Percentiles rank a stretch among this genome's conserved stretches.
phyloP scores from a whole-genome alignment of 1,140 invertebrate species.

The Whitmania pigra region DNA sequence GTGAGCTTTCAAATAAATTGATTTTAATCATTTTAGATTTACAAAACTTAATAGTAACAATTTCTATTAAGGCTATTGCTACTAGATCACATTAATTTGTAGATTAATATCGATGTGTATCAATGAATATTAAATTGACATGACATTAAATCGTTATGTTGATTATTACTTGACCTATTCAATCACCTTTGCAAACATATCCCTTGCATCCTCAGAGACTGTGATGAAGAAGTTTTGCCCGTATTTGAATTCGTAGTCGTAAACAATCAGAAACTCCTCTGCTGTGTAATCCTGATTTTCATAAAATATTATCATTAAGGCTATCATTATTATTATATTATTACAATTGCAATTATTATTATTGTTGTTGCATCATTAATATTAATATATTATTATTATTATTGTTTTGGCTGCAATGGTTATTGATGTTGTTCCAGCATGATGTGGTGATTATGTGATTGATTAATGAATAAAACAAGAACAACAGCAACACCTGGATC shows the following conservation, averaged over 20 bases:
- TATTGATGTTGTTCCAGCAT: too few relatives aligned
- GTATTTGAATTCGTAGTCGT: conserved; percentile 40
- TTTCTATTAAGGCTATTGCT: too few relatives aligned
- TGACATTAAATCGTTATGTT: conserved; percentile 8
- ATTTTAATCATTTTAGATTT: too few relatives aligned
- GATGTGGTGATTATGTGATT: too few relatives aligned
- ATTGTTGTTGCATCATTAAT: background rate
- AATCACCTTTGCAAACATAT: conserved; percentile 33
- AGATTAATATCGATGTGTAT: background rate
- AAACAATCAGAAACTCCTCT: conserved; percentile 14
- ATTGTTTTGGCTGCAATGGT: too few relatives aligned
- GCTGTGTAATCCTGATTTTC: conserved; percentile 33
- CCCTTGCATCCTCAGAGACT: conserved; percentile 39
- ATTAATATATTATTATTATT: too few relatives aligned
- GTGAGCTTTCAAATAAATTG: too few relatives aligned
- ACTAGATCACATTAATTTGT: too few relatives aligned
- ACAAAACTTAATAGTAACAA: too few relatives aligned
- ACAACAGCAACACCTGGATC: conserved; percentile 30
- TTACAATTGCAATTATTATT: background rate
- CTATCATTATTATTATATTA: background rate
- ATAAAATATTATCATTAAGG: background rate
- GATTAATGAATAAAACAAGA: background rate
- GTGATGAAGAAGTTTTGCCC: conserved; percentile 41
- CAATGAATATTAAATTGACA: background rate
- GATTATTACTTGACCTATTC: conserved; percentile 23